Evolutionary conservation across 2,113 vertebrate species (phyloP), one percentile per base, ranked within the genome.

Genomic region (Rhinopomastus cyanomelas): DNA sequence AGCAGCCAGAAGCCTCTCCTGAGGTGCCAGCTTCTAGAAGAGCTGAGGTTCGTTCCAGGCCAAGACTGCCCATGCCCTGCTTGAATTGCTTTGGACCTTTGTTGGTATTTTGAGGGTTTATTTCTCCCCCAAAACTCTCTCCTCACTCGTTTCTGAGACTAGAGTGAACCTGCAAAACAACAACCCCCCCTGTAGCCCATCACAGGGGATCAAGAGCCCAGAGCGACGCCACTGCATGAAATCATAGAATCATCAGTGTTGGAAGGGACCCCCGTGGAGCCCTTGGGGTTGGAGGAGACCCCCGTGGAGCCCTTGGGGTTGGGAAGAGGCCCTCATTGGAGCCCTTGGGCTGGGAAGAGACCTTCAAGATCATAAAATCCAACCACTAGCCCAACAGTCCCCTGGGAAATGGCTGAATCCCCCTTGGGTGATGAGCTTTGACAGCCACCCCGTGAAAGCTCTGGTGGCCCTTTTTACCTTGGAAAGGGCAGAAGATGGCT

Each of bases 371-470:
- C n/a, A n/a, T n/a, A n/a, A n/a, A n/a, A n/a, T n/a, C n/a, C n/a
- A n/a, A n/a, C n/a, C n/a, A n/a, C n/a, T n/a, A n/a, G n/a, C n/a
- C n/a, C n/a, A n/a, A n/a, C n/a, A n/a, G n/a, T n/a, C n/a, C n/a
- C n/a, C n/a, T n/a, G n/a, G n/a, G n/a, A n/a, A n/a, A n/a, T n/a
- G n/a, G n/a, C n/a, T n/a, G n/a, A n/a, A n/a, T n/a, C n/a, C n/a
- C n/a, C 18, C 30, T 29, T 37, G 0, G 0, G 1, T 9, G n/a
- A 3, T 0, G 5, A 23, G 30, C 42, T 32, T 17, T 19, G 61
- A 5, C 42, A 79, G 22, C 3, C 0, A 0, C 29, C 26, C 34
- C n/a, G 22, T 18, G 32, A 39, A 29, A 52, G 29, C 74, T 52
- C 36, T 4, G 4, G 21, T 4, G 44, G 4, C 26, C 59, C 21